These are phyloP conservation scores for Heterodera carotae DNA, from an alignment of 1,140 invertebrate species.

Conservation along the genomic window DNA sequence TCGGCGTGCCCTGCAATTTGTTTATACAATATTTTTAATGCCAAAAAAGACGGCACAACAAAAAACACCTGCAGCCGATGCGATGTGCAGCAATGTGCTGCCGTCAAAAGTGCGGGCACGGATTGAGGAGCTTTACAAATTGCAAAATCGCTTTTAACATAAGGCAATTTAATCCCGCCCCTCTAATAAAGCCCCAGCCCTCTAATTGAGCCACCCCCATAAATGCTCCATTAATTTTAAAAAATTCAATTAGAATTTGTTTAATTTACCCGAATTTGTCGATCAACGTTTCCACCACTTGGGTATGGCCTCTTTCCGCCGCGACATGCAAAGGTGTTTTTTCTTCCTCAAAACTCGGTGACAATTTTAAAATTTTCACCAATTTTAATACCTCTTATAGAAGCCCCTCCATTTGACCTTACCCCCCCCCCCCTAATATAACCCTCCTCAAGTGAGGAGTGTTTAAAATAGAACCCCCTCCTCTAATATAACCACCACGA, in stretches of 20 bases:
- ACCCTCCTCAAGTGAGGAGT: no score
- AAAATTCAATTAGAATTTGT: neutral
- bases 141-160: no score
- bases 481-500: no score
- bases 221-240: no score
- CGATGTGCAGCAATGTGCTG: constrained; percentile 96
- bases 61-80: constrained; percentile 70
- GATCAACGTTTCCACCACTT: constrained; percentile 89
- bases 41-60: neutral
- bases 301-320: constrained; percentile 91
- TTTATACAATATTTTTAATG: constrained; percentile 19
- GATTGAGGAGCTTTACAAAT: constrained; percentile 54
- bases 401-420: no score
- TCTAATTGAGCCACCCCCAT: no score
- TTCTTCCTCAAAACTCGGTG: constrained; percentile 74
- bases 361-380: constrained; percentile 19
- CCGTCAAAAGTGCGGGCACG: constrained; percentile 75
- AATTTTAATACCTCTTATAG: no score
- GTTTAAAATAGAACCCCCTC: no score
- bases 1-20: constrained; percentile 83
- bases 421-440: no score
- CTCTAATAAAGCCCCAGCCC: no score
- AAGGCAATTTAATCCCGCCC: no score
- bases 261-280: constrained; percentile 82
- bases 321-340: constrained; percentile 94